Evolutionary conservation across 2,888 invertebrate genomes (phyloP), one percentile per base, ranked within the genome.

Genomic region (Chrysolina americana): DNA sequence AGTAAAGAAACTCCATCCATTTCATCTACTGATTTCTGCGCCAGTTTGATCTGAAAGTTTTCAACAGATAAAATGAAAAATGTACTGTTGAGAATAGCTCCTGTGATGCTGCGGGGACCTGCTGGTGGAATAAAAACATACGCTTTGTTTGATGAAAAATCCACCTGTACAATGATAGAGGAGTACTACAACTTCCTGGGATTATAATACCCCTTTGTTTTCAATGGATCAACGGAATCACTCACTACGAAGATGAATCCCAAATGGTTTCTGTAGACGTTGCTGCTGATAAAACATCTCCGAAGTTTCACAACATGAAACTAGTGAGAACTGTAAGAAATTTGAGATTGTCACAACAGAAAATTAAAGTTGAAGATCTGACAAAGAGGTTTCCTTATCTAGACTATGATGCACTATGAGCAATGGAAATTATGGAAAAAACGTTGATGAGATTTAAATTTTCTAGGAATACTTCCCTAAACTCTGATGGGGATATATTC

Each of bases 391-490:
- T 62, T 62, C 59, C 59, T 1, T 23, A 62, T 28, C 23, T 62
- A 21, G 59, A 62, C 8, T 8, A 21, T 21, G 59, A 62, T 21
- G 23, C 23, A 23, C 23, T 62, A 19, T 47, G 23, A 47, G 65
- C 65, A 11, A 11, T 47, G 0, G 47, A 44, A 9, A 41, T 65
- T 15, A 65, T 65, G 65, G 21, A 65, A 41, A 5, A 65, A 15
- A 15, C 47, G 4, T n/a, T 47, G n/a, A 47, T 15, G 1, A 36
- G 8, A 8, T 0, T 36, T n/a, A n/a, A n/a, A n/a, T n/a, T n/a
- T n/a, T n/a, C n/a, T n/a, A n/a, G n/a, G n/a, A n/a, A n/a, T n/a
- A n/a, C n/a, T n/a, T n/a, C n/a, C n/a, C n/a, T n/a, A n/a, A n/a
- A 28, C 28, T 5, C 28, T 28, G 28, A 28, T 28, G 5, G 28